Evolutionary conservation across 2,113 vertebrate species (phyloP).

Genomic region (Neopipo cinnamomea): DNA sequence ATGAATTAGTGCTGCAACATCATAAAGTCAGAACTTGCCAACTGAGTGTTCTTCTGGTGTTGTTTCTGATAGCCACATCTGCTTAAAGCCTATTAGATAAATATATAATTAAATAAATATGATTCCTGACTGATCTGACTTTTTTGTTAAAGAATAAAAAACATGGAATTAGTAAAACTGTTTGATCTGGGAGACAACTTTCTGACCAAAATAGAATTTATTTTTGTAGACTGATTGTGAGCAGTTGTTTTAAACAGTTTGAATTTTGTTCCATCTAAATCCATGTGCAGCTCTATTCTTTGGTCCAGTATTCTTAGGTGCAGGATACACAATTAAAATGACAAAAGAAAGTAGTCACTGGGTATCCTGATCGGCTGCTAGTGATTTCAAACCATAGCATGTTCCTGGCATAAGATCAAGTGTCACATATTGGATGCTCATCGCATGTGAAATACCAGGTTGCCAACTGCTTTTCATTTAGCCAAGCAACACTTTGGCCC

Average conservation of each 20-base stretch:
- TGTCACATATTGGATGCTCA: constrained; percentile 43
- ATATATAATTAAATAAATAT: background rate
- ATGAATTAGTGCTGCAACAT: background rate
- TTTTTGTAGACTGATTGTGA: background rate
- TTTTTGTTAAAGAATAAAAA: background rate
- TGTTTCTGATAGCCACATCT: background rate
- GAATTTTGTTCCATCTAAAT: background rate
- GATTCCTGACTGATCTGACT: background rate
- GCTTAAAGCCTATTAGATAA: background rate
- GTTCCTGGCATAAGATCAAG: constrained; percentile 39
- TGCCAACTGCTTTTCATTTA: constrained; percentile 57
- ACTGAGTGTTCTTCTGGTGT: background rate
- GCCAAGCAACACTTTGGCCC: background rate
- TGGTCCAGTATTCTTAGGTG: background rate
- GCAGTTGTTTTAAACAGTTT: background rate
- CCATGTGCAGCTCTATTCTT: background rate
- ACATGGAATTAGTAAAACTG: background rate
- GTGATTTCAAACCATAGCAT: background rate
- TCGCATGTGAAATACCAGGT: constrained; percentile 39
- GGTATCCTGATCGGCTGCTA: background rate
- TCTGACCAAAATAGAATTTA: background rate
- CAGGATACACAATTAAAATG: background rate
- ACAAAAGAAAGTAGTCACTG: constrained; percentile 19
- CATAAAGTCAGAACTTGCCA: background rate
- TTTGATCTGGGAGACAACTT: constrained; percentile 10